Percentiles rank a stretch among this genome's conserved stretches.
Conservation (phyloP, 2,888 invertebrate genomes). For the Cheilosia soror region DNA sequence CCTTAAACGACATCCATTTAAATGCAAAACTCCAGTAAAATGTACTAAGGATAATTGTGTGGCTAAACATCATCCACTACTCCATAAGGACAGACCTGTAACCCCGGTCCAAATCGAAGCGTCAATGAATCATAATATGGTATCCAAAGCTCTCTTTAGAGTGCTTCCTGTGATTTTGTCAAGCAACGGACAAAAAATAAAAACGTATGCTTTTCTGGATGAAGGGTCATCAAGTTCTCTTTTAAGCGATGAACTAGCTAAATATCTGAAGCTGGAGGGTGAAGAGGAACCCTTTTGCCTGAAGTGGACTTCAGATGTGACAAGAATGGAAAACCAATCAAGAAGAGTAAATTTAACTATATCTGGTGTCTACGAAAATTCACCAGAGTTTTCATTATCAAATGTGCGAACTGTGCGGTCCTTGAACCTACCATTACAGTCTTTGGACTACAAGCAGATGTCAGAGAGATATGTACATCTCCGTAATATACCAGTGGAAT, state of each 20-base stretch:
- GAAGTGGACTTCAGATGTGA: conserved; percentile 26
- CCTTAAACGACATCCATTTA: conserved; percentile 1
- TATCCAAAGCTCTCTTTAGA: background rate
- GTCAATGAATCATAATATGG: conserved; percentile 2
- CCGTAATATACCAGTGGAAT: background rate
- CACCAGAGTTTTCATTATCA: background rate
- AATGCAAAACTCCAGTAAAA: background rate
- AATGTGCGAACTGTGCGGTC: background rate
- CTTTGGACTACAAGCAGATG: background rate
- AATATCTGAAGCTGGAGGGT: conserved; percentile 11
- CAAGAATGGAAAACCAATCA: conserved; percentile 10
- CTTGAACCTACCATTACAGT: background rate
- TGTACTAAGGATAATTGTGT: background rate
- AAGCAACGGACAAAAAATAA: background rate
- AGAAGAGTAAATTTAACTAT: background rate
- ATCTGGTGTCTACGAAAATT: background rate
- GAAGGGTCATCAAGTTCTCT: conserved; percentile 22
- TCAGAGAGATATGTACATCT: background rate
- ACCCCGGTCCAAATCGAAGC: background rate
- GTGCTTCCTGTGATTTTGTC: conserved; percentile 17
- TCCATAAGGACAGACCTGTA: background rate
- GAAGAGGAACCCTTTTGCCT: conserved; percentile 10
- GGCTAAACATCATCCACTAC: conserved; percentile 24
- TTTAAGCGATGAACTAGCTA: conserved; percentile 10
- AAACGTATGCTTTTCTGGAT: background rate